Evolutionary conservation across 2,113 vertebrate genomes (phyloP), one percentile per base, ranked within the genome.

Genomic region (Pituophis catenifer): DNA sequence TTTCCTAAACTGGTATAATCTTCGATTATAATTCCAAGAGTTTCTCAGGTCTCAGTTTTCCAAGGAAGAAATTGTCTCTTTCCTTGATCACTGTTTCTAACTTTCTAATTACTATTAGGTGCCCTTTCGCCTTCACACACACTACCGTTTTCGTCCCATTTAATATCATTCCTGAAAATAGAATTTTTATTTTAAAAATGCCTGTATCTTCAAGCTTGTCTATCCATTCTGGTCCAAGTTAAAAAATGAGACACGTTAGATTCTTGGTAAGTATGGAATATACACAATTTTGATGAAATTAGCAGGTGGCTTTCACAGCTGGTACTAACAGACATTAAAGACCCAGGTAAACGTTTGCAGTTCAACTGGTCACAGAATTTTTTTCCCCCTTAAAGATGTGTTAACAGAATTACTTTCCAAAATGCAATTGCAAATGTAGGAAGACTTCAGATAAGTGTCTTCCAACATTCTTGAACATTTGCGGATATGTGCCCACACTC

Each of bases 371-470:
- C 21, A 26, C 10, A 62, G 33, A 62, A 52, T 65, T 15, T 88
- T 24, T 53, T 17, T 2, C 8, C 24, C 58, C 19, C 17, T 87
- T 24, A 38, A 29, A 53, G 17, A 38, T 54, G 10, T 54, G 54
- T 53, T 29, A n/a, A 52, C 86, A 70, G 54, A 88, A 62, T n/a
- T 21, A 53, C 11, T 6, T 38, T 70, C 58, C 26, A 54, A 92
- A 88, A 53, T 23, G 13, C 38, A 26, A 29, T 65, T 54, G 10
- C 85, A 92, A 65, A 6, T 44, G 4, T 75, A 89, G 94, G 91
- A 90, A 95, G 92, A 24, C 91, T 91, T 89, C 54, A 85, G n/a
- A 50, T 89, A 44, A 54, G 15, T 48, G n/a, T 21, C 48, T 92
- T 75, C 29, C 29, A 81, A 53, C 86, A 53, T 29, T 52, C 50